Evolutionary conservation across 2,113 vertebrate species (phyloP).

Genomic region (Macroglossus sobrinus): DNA sequence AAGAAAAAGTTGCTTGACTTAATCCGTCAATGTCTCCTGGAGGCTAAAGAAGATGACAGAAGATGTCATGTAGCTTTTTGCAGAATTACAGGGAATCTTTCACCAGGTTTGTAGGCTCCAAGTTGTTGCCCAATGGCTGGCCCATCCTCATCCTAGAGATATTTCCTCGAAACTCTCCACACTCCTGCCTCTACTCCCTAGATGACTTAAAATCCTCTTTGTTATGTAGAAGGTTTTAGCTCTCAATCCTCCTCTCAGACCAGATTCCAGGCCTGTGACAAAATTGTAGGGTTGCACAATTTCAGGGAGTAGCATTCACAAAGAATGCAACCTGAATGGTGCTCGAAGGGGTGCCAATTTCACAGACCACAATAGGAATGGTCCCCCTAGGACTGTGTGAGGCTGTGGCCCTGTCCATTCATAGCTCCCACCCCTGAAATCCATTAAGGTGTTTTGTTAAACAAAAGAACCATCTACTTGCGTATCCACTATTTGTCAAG

Average conservation of each 20-base stretch:
- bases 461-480: slow-evolving; percentile 59
- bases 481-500: neutral
- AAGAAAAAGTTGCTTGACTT: slow-evolving; percentile 5
- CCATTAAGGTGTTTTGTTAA: slow-evolving; percentile 61
- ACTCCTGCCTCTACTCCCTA: neutral
- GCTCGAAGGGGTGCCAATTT: slow-evolving; percentile 18
- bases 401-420: neutral
- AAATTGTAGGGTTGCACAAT: slow-evolving; percentile 19
- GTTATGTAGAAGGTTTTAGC: slow-evolving; percentile 62
- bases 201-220: slow-evolving; percentile 62
- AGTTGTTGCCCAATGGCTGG: neutral
- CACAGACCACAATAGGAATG: neutral
- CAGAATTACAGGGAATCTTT: slow-evolving; percentile 24
- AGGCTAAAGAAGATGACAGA: slow-evolving; percentile 2
- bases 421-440: neutral
- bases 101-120: neutral
- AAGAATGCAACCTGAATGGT: slow-evolving; percentile 35
- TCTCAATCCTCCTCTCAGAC: slow-evolving; percentile 29
- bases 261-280: slow-evolving; percentile 41
- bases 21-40: neutral
- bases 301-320: slow-evolving; percentile 43
- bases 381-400: neutral
- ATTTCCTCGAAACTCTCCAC: neutral
- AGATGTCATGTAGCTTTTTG: neutral
- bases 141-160: neutral